Evolutionary conservation across 2,113 vertebrate genomes (phyloP), one percentile per base, ranked within the genome.

Genomic region (Lampris megalopsis): DNA sequence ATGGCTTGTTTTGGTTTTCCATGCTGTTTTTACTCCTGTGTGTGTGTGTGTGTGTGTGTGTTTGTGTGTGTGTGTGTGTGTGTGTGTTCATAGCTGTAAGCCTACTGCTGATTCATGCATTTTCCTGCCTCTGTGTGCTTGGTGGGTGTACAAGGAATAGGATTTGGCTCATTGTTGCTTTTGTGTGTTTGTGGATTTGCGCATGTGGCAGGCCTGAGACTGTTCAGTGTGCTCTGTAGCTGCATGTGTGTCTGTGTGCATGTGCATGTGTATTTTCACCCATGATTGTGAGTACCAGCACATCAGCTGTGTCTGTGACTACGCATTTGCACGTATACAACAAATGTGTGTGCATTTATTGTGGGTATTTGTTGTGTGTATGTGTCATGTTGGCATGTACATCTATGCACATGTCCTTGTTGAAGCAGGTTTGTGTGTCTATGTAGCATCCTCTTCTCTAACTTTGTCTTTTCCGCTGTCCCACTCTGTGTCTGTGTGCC

Each of bases 401-500:
- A 24, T 24, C 24, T 24, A 6, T 38, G 58, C 38, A 11, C 0
- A 67, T 37, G 36, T 65, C 45, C 50, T n/a, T 66, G 48, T 66
- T 24, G 24, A 24, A 45, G 9, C 24, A 45, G 35, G 40, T 37
- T 1, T 36, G 50, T n/a, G 3, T 52, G 7, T 52, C 49, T n/a
- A 43, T 68, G 42, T 63, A 48, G 24, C 24, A 24, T 24, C 24
- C 24, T 24, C 24, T 24, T 24, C 24, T 24, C 24, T 24, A 24
- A 24, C 24, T 24, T 24, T 24, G 24, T 24, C 24, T 24, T 24
- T 24, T 24, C 24, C 24, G 24, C 24, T 24, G 24, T 24, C 24
- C 24, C 24, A 24, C 24, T 40, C 5, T 64, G 4, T 59, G 73
- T 72, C 52, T 57, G 41, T 48, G 13, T 72, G 73, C 38, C 11